Evolutionary conservation across 1,140 invertebrate genomes (phyloP), one percentile per base, ranked within the genome.

Genomic region (Monomorium pharaonis): DNA sequence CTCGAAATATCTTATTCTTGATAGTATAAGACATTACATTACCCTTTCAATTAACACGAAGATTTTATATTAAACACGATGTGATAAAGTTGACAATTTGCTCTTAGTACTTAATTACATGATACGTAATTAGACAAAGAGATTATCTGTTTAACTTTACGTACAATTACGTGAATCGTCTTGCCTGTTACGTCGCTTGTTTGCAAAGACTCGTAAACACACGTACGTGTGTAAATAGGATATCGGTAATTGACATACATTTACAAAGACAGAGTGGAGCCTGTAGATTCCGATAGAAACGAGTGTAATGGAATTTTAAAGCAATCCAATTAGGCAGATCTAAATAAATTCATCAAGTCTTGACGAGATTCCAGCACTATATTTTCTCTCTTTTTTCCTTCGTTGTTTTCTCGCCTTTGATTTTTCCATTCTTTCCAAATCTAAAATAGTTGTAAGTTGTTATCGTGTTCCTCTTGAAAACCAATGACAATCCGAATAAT

Each of bases 341-440:
- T 84, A 86, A 90, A 87, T 91, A 90, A 89, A 90, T 88, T 91
- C 86, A 75, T 90, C 87, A 89, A 85, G 70, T 78, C 84, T 72
- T 75, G 83, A 63, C 78, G 56, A 74, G 67, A 24, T 42, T 72
- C 30, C 56, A 58, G 12, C n/a, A 44, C 7, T 16, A 2, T 27
- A 18, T 30, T 12, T 24, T 24, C 9, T 44, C 7, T 62, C n/a
- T 54, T 70, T 12, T 9, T 70, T 5, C n/a, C 21, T 14, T 16
- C 51, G 37, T 9, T 44, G 12, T 75, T 84, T 84, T 47, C 51
- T 74, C 51, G n/a, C 30, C 44, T 54, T 69, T 33, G 10, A 69
- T 69, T 54, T 80, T 56, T 24, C 18, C 9, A 58, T 56, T 14
- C 51, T 72, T 24, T n/a, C 21, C 44, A 72, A 80, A 78, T 33